These are phyloP conservation scores for Blastobasis lacticolella DNA, from an alignment of 2,888 invertebrate species.

Conservation along the genomic window DNA sequence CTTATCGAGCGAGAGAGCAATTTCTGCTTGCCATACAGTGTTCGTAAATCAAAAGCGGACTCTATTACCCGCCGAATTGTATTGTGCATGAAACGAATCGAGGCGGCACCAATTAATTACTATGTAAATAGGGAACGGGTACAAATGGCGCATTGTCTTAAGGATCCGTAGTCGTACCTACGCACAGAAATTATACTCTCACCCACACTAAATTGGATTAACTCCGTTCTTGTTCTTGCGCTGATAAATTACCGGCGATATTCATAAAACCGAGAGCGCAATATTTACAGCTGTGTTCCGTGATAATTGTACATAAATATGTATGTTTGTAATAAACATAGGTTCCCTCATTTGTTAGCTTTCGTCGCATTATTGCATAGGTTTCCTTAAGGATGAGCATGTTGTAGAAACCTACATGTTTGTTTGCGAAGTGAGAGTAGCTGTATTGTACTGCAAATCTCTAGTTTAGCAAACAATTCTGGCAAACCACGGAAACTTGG, in stretches of 20 bases:
- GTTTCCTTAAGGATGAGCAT: too few species aligned
- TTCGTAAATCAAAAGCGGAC: constrained; percentile 9
- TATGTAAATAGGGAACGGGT: constrained; percentile 20
- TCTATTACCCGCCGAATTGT: constrained; percentile 5
- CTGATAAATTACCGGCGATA: neutral
- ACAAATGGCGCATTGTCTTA: constrained; percentile 16
- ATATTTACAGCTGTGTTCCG: too few species aligned
- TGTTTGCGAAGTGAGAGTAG: too few species aligned
- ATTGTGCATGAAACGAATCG: constrained; percentile 12
- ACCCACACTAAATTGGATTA: constrained; percentile 1
- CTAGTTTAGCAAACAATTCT: constrained; percentile 3
- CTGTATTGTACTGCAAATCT: neutral
- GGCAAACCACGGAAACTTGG: constrained; percentile 5
- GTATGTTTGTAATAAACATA: too few species aligned
- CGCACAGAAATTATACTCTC: constrained; percentile 4
- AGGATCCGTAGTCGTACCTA: constrained; percentile 4
- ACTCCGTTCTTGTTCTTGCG: too few species aligned
- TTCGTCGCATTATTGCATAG: too few species aligned
- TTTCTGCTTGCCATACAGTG: too few species aligned
- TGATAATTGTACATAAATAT: too few species aligned
- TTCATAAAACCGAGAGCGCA: neutral
- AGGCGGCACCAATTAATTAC: constrained; percentile 20
- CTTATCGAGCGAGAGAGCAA: too few species aligned
- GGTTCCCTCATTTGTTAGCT: too few species aligned
- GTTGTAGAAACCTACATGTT: too few species aligned